phyloP scores from a whole-genome alignment of 2,797 vertebrate species.

The Taenioides sp. region DNA sequence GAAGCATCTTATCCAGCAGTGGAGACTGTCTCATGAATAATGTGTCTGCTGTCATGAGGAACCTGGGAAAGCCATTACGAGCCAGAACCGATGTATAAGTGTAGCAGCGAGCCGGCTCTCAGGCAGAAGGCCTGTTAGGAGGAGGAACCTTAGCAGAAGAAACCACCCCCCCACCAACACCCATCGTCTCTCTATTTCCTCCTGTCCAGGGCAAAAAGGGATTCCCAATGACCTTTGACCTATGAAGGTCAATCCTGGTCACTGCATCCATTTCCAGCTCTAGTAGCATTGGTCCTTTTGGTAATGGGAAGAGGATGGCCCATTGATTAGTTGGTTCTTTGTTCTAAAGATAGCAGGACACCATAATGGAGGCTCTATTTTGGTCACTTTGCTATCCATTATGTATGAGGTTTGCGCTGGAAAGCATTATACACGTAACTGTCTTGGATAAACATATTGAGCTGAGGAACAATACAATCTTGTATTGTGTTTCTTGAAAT shows the following conservation, averaged over 20 bases:
- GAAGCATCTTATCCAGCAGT: conserved; percentile 43
- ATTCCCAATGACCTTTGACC: conserved; percentile 62
- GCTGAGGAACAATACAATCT: conserved; percentile 1
- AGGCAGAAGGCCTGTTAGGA: conserved; percentile 50
- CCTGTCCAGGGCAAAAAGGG: conserved; percentile 22
- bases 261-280: conserved; percentile 13
- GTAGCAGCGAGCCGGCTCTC: conserved; percentile 34
- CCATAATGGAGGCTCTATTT: conserved; percentile 61
- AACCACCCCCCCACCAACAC: conserved; percentile 35
- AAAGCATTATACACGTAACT: conserved; percentile 47
- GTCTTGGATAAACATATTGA: conserved; percentile 13
- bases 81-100: conserved; percentile 44
- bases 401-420: conserved; percentile 55
- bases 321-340: conserved; percentile 38
- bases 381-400: conserved; percentile 55
- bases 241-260: conserved; percentile 41
- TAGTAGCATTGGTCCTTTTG: conserved; percentile 5
- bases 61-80: conserved; percentile 68
- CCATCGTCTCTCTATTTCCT: conserved; percentile 3
- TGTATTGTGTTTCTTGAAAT: neutral
- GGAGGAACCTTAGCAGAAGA: conserved; percentile 62
- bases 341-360: conserved; percentile 20
- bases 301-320: conserved; percentile 11
- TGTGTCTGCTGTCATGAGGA: conserved; percentile 55
- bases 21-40: conserved; percentile 66